Evolutionary conservation across 2,888 invertebrate species (phyloP), one percentile per base, ranked within the genome.

Genomic region (Sceliomorpha sp.): DNA sequence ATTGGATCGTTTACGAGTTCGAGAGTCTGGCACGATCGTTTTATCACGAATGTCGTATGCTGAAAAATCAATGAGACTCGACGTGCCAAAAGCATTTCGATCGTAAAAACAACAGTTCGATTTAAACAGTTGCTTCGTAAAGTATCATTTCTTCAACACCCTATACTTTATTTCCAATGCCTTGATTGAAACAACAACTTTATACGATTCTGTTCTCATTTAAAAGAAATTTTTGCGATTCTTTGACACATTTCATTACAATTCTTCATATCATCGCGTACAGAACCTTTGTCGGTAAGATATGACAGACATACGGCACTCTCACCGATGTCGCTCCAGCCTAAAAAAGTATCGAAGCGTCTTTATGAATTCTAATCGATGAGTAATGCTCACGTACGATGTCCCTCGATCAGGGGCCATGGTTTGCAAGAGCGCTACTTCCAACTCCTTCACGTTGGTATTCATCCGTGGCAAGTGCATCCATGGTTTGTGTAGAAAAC

Each of bases 351-450:
- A 70, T 51, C 58, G 48, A 53, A 63, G 67, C 59, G 60, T 71
- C 67, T 60, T 67, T 70, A 71, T 76, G 73, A 73, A 76, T 76
- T 71, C 62, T 69, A 76, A 76, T 76, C 74, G 70, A 63, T 72
- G 68, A 72, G 62, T 59, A 71, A 72, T 64, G 66, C 45, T 10
- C 34, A 20, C 40, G 32, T 31, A 26, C 50, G 29, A 31, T 32
- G 34, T 47, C 42, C 56, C 29, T 36, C 56, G 56, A 60, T 63
- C 68, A 50, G 45, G 60, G 71, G 63, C 55, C 67, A 68, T 27
- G 8, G 20, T 42, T 31, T 48, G n/a, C 5, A n/a, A 4, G 44
- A 64, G 50, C 55, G 64, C 56, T 50, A 50, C 56, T 64, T 64
- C 55, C 45, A 56, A 27, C 50, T 64, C 50, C 34, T 50, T 50